Base-by-base conservation (phyloP, 2,797 vertebrate species). In the Emys orbicularis region DNA sequence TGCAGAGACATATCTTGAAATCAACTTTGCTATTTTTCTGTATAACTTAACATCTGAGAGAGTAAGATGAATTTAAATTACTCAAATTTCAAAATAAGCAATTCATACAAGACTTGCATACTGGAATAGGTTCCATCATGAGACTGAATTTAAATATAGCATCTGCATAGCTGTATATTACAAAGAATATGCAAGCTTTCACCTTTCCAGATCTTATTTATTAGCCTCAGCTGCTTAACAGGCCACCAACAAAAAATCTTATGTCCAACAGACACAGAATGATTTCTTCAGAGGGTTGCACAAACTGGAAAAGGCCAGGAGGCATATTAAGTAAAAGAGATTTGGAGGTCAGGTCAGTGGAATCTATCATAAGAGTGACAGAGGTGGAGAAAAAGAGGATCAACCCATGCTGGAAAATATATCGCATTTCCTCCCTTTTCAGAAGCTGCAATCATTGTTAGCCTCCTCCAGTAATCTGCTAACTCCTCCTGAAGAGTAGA, bases 11-110 rank as follows among this genome's bases (percentile, higher is more conserved):
- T 81, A 92, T 74, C 65, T 83, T 92, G 88, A 96, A 92, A 92
- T 65, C 59, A 91, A 25, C 19, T 97, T 94, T 96, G 47, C 61
- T 87, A 54, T 93, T 96, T 96, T 95, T 80, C 82, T 92, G 41
- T 88, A 80, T 90, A 95, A 83, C 79, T 92, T 91, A 89, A 87
- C 72, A 96, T 86, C 86, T 91, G 72, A 94, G 25, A 83, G 4
- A 81, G 7, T 44, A 87, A 87, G 86, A 90, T 56, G 93, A 93
- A 94, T 65, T 87, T 83, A 86, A 97, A 93, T 94, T 90, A 56
- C 10, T 87, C 7, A 1, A 89, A 76, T 96, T 81, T 96, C 87
- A 93, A 94, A 95, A 79, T 8, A 89, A 95, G 85, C n/a, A 83
- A 74, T 88, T 59, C 0, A 0, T 68, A 65, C 83, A 76, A 79